Base-by-base conservation (phyloP, 1,140 invertebrate species). In the Cydia amplana region DNA sequence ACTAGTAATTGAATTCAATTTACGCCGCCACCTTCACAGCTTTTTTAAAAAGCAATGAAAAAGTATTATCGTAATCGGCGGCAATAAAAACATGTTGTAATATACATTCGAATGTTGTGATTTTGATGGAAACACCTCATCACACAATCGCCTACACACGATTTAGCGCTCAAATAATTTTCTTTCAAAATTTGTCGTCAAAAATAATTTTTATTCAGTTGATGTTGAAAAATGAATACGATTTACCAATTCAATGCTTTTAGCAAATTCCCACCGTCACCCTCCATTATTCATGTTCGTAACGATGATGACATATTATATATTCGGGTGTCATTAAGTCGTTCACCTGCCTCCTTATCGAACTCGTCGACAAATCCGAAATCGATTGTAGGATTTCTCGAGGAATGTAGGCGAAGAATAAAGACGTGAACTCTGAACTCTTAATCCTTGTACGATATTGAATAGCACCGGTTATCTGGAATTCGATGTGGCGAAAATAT, bases 241-340 rank as follows among this genome's bases (percentile, higher is more conserved):
- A 70, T 70, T 70, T 70, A 70, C 32, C 65, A 28, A 40, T 70
- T 70, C 36, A 36, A 70, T 70, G 65, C 65, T 70, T 70, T 70
- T 70, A 70, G 36, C 65, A 70, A 70, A 70, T 43, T 79, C 73
- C 73, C 51, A 74, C 75, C 75, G 75, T 84, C 80, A 81, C 78
- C 78, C 79, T 84, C 82, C 83, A 86, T 87, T 87, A 88, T 86
- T 88, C 87, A 84, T 82, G 51, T 75, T 78, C 82, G 78, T 79
- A 81, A 86, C 79, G 81, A 87, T 88, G 85, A 88, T 83, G 65
- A 70, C 65, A 82, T 87, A 87, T 86, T 81, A 70, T 70, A 70
- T 70, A 40, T 70, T 70, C 18, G 78, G 75, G 65, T 82, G 82
- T 86, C 84, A 87, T 88, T 86, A 87, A 83, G 83, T 85, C 85